These are phyloP conservation scores for Ptilodon capucinus DNA, from an alignment of 2,888 invertebrate species.

Conservation along the genomic window DNA sequence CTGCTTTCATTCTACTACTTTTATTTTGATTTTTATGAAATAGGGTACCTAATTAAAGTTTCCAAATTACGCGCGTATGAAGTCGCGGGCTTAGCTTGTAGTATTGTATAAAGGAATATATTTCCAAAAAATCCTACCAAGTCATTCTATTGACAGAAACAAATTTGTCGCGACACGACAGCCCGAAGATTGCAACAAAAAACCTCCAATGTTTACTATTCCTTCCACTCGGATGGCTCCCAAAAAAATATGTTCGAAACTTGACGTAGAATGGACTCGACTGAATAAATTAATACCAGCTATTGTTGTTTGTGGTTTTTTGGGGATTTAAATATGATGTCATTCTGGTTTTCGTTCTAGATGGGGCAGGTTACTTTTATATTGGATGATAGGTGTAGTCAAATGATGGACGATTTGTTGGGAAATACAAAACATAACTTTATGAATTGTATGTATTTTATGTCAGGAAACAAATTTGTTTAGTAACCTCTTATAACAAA, in stretches of 20 bases:
- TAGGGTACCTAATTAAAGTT: no score
- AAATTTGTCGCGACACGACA: constrained; percentile 21
- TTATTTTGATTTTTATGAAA: no score
- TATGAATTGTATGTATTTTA: no score
- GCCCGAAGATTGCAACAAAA: constrained; percentile 21
- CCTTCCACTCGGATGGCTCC: constrained; percentile 47
- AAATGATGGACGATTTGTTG: not conserved
- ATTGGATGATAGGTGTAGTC: not conserved
- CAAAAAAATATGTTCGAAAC: constrained; percentile 45
- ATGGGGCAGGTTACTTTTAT: not conserved
- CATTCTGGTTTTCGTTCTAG: constrained; percentile 2
- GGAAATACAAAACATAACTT: not conserved
- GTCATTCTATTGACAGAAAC: constrained; percentile 6
- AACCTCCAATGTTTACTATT: constrained; percentile 46
- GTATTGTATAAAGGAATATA: not conserved
- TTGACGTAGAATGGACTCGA: constrained; percentile 41
- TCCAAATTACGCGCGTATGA: no score
- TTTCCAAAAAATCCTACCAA: not conserved
- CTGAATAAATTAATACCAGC: constrained; percentile 52
- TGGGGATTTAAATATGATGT: constrained; percentile 6
- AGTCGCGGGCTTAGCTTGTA: no score
- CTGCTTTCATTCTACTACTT: no score
- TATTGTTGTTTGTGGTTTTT: constrained; percentile 39
- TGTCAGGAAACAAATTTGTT: no score
- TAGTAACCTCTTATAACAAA: no score